phyloP scores from a whole-genome alignment of 2,797 vertebrate species.

The Dryobates pubescens region DNA sequence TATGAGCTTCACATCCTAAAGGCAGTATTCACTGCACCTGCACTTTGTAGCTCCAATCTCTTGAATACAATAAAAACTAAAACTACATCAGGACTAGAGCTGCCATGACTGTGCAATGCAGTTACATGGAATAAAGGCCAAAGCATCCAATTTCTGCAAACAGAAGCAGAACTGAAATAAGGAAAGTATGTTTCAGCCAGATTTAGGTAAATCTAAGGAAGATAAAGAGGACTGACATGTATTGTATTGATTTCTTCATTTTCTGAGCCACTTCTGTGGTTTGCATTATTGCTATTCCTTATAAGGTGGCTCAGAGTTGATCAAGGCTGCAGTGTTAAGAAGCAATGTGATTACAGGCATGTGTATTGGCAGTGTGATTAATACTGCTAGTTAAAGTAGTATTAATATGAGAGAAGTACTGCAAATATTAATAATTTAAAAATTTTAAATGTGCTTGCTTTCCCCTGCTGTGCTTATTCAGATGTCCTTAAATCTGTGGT shows the following conservation, averaged over 20 bases:
- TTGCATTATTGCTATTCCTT: not conserved
- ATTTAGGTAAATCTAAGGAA: not conserved
- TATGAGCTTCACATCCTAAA: rapidly evolving
- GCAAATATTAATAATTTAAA: not conserved
- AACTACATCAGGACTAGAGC: not conserved
- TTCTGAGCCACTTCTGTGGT: not conserved
- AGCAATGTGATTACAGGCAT: not conserved
- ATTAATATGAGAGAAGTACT: not conserved
- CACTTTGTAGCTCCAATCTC: not conserved
- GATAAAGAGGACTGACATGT: not conserved
- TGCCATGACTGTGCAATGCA: not conserved
- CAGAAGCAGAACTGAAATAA: not conserved
- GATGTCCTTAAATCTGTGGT: not conserved
- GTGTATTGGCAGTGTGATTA: not conserved
- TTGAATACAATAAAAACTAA: not conserved
- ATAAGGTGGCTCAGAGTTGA: not conserved
- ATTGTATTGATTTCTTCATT: slow-evolving; percentile 21
- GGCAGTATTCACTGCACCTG: not conserved
- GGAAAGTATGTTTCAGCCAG: not conserved
- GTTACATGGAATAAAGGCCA: not conserved
- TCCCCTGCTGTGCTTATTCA: not conserved
- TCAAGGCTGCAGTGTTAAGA: not conserved
- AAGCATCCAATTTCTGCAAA: not conserved
- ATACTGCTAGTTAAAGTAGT: not conserved
- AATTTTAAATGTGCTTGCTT: not conserved